Percentiles rank a stretch among this genome's conserved stretches.
Evolutionary conservation across 2,113 vertebrate genomes (phyloP).

Genomic region (Caranx melampygus): DNA sequence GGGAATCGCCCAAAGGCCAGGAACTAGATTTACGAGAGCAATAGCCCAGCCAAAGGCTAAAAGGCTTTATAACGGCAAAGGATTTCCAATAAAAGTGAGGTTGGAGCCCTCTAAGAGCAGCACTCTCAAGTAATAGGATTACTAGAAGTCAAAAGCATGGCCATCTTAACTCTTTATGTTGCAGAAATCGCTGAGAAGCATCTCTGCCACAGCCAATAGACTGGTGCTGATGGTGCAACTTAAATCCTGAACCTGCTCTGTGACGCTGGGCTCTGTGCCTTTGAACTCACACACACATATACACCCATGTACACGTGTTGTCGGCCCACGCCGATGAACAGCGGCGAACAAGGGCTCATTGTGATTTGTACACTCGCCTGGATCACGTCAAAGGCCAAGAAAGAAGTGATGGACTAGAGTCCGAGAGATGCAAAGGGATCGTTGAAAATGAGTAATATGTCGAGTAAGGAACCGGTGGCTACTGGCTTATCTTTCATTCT

Average conservation of each 20-base stretch:
- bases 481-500: constrained; percentile 66
- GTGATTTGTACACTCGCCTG: constrained; percentile 13
- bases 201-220: constrained; percentile 64
- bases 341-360: not conserved
- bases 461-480: constrained; percentile 67
- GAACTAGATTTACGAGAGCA: constrained; percentile 78
- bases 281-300: constrained; percentile 26
- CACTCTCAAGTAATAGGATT: constrained; percentile 84
- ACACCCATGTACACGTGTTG: constrained; percentile 9
- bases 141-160: constrained; percentile 77
- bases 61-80: constrained; percentile 82
- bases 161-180: constrained; percentile 80
- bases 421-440: constrained; percentile 37
- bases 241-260: constrained; percentile 42
- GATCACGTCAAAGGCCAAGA: constrained; percentile 1
- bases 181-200: constrained; percentile 78
- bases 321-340: not conserved
- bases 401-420: constrained; percentile 29
- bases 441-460: constrained; percentile 54
- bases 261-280: constrained; percentile 28
- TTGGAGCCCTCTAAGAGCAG: constrained; percentile 81
- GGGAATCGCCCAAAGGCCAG: constrained; percentile 59
- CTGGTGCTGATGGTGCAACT: constrained; percentile 71
- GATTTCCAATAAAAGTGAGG: constrained; percentile 84
- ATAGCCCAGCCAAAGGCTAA: constrained; percentile 82